Evolutionary conservation across 2,888 invertebrate species (phyloP).

Genomic region (Tridacna crocea): DNA sequence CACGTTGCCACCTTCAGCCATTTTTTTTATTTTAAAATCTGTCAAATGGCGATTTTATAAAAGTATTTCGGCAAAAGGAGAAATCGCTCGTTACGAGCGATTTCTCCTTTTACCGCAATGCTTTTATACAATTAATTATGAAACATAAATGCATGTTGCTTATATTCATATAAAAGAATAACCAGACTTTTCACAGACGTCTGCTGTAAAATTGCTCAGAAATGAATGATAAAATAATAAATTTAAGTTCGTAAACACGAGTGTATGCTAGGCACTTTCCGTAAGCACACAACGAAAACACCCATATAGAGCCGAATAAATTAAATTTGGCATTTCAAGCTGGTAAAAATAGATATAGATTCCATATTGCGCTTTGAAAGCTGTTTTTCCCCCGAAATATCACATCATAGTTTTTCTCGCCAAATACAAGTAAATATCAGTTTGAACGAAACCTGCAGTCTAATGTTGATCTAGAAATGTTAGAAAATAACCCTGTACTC

Average conservation of each 20-base stretch:
- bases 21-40: neutral
- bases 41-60: neutral
- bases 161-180: too few species aligned
- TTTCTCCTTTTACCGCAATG: neutral
- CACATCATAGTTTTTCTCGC: too few species aligned
- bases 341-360: neutral
- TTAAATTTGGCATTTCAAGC: neutral
- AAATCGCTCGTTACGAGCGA: neutral
- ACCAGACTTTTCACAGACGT: neutral
- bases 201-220: neutral
- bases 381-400: neutral
- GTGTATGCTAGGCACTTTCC: constrained; percentile 40
- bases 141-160: too few species aligned
- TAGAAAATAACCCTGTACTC: too few species aligned
- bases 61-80: neutral
- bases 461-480: too few species aligned
- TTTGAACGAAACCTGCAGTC: too few species aligned
- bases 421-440: too few species aligned
- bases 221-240: neutral
- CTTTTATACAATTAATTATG: neutral
- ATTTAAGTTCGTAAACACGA: neutral
- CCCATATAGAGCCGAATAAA: neutral
- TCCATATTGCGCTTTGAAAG: neutral
- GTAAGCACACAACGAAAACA: neutral
- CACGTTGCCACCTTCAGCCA: neutral